Evolutionary conservation across 2,113 vertebrate species (phyloP), one percentile per base, ranked within the genome.

Genomic region (Anolis sagrei): DNA sequence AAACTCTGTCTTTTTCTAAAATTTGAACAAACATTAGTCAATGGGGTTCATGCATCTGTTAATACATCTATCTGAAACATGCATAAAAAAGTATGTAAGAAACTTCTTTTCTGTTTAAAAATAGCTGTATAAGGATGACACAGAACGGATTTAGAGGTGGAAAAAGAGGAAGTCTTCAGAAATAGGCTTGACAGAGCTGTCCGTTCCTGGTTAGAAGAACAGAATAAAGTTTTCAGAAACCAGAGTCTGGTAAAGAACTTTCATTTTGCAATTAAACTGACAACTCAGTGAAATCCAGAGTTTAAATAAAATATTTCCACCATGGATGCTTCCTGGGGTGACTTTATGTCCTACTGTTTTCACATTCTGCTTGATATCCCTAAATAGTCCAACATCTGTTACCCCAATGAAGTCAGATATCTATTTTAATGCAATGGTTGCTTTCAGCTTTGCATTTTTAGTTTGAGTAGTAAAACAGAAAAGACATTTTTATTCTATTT

Each of bases 341-440:
- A 93, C 75, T 93, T 94, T 92, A 90, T 86, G 84, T 90, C 92
- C 88, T 91, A 92, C 91, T 92, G 93, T 92, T 95, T 95, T 92
- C 88, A 91, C 88, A 92, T 93, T 85, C 51, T 93, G 94, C 73
- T 90, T 95, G 93, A 89, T 94, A 86, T 91, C 89, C 91, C 90
- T 93, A 95, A 95, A 95, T 94, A 95, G 82, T 76, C 70, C 87
- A 95, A 87, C 93, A 95, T 93, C 94, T 96, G 93, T 92, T 93
- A 88, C 77, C 80, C 78, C 82, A 89, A 0, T 89, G 81, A 94
- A 93, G 86, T 94, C 91, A 93, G 87, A 87, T 89, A 92, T 90
- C 87, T 93, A 85, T 90, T 94, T 93, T 86, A 90, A 87, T 44
- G 36, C 49, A 89, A 86, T 0, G 1, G 79, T 94, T 91, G 81